These are phyloP conservation scores for Cacatua alba DNA, from an alignment of 2,113 vertebrate genomes.

Conservation along the genomic window DNA sequence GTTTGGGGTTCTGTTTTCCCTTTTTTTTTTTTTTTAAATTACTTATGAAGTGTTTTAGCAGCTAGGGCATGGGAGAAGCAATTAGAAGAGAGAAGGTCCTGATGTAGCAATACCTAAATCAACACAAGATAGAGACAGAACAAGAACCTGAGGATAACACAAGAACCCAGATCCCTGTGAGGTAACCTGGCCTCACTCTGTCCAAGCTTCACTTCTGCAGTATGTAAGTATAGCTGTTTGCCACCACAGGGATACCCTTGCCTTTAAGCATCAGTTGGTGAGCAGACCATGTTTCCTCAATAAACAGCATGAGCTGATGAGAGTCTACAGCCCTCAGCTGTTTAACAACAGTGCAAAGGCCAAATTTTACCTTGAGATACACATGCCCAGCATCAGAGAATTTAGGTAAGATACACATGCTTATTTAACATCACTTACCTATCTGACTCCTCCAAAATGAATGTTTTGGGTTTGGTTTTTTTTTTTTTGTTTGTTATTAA, in stretches of 20 bases:
- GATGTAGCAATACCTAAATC: background rate
- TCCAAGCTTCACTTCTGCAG: background rate
- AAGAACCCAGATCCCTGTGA: background rate
- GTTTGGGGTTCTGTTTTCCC: background rate
- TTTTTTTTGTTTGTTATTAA: background rate
- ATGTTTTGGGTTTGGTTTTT: background rate
- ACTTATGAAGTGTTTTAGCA: background rate
- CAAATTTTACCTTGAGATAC: background rate
- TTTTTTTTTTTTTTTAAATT: background rate
- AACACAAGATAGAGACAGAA: background rate
- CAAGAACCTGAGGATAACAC: background rate
- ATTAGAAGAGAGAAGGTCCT: background rate
- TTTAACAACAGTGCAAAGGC: background rate
- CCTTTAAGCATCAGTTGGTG: background rate
- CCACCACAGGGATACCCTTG: accelerated
- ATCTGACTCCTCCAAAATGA: background rate
- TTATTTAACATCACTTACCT: background rate
- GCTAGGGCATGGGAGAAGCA: background rate
- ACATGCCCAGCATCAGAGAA: background rate
- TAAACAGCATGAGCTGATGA: background rate
- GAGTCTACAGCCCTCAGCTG: background rate
- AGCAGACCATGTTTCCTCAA: background rate
- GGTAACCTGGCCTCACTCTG: background rate
- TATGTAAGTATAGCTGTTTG: background rate
- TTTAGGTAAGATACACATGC: background rate